A percentile compares a stretch with the other conserved stretches of the same genome.
phyloP scores from a whole-genome alignment of 1,140 invertebrate species.

The Sitodiplosis mosellana region DNA sequence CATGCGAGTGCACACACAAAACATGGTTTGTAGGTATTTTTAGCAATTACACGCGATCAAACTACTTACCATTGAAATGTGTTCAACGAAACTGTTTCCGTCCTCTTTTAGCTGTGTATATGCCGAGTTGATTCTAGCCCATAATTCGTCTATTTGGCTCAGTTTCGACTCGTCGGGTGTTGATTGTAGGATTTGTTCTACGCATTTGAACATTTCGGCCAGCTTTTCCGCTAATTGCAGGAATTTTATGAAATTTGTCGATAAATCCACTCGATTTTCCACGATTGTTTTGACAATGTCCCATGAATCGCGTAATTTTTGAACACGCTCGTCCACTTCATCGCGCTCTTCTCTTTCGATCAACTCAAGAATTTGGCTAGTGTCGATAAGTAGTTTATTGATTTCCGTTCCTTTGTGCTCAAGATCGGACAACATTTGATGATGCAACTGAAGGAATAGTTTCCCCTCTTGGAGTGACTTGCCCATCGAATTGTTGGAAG shows the following conservation, averaged over 20 bases:
- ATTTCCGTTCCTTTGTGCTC: conserved; percentile 51
- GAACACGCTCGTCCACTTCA: conserved; percentile 42
- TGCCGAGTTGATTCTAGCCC: conserved; percentile 37
- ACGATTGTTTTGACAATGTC: conserved; percentile 39
- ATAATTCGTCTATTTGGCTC: conserved; percentile 36
- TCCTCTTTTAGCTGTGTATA: conserved; percentile 37
- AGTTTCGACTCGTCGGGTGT: conserved; percentile 31
- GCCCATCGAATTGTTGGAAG: conserved; percentile 58
- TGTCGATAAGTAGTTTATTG: conserved; percentile 37
- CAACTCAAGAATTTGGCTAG: conserved; percentile 43
- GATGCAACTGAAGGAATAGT: conserved; percentile 58
- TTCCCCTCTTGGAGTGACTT: conserved; percentile 44
- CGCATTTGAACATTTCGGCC: conserved; percentile 40
- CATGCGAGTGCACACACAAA: background rate
- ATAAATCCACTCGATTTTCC: conserved; percentile 40
- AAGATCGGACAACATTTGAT: conserved; percentile 53
- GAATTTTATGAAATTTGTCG: conserved; percentile 51
- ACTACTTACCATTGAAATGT: conserved; percentile 35
- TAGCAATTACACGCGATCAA: background rate
- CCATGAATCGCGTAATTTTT: conserved; percentile 42
- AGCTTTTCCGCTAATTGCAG: conserved; percentile 48
- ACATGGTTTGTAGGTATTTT: background rate
- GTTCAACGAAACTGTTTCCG: conserved; percentile 49
- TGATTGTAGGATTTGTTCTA: conserved; percentile 36
- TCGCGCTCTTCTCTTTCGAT: conserved; percentile 42